Evolutionary conservation across 2,888 invertebrate genomes (phyloP).

Genomic region (Dexiosoma caninum): DNA sequence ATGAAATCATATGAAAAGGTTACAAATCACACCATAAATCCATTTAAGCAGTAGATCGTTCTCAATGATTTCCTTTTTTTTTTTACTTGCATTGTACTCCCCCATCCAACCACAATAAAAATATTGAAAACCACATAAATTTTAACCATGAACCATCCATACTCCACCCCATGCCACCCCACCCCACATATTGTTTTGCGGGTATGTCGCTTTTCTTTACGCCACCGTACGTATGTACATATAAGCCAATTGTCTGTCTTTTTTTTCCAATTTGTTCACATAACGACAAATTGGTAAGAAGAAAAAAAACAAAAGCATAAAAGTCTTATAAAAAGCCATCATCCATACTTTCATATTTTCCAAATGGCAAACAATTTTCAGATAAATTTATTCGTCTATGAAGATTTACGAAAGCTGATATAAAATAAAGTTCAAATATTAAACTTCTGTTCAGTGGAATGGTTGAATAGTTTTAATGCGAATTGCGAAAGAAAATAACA

Average conservation of each 20-base stretch:
- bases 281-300: neutral
- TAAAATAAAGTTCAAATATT: constrained; percentile 51
- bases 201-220: neutral
- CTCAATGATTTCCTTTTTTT: constrained; percentile 2
- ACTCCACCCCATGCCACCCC: no score
- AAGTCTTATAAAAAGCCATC: constrained; percentile 19
- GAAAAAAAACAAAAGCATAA: constrained; percentile 12
- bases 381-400: constrained; percentile 7
- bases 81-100: neutral
- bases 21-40: constrained; percentile 64
- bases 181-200: neutral
- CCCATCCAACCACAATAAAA: constrained; percentile 38
- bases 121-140: constrained; percentile 62
- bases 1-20: constrained; percentile 56
- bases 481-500: neutral
- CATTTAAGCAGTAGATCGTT: constrained; percentile 54
- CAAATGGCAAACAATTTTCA: constrained; percentile 12
- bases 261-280: constrained; percentile 51
- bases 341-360: constrained; percentile 44
- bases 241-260: constrained; percentile 57
- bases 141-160: constrained; percentile 41
- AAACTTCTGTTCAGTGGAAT: constrained; percentile 34
- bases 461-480: constrained; percentile 21
- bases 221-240: constrained; percentile 4
- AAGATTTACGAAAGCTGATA: constrained; percentile 53